Evolutionary conservation across 2,888 invertebrate species (phyloP).

Genomic region (Hedychridium roseum): DNA sequence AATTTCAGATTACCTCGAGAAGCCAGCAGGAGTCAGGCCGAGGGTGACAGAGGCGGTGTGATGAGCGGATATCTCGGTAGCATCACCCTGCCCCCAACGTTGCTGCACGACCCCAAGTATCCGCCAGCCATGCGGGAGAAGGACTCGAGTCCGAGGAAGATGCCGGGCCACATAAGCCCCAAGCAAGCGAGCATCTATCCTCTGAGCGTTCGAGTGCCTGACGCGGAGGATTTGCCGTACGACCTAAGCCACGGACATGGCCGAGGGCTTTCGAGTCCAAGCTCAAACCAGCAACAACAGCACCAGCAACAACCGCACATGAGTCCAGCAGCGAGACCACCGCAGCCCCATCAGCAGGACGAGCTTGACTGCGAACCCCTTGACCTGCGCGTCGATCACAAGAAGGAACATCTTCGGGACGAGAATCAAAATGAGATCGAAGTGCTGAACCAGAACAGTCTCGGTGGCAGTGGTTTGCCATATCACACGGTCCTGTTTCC

Average conservation of each 20-base stretch:
- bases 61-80: slow-evolving; percentile 61
- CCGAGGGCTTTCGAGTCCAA: slow-evolving; percentile 60
- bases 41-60: slow-evolving; percentile 54
- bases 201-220: slow-evolving; percentile 69
- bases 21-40: slow-evolving; percentile 44
- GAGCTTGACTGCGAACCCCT: slow-evolving; percentile 77
- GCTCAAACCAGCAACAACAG: slow-evolving; percentile 57
- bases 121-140: slow-evolving; percentile 84
- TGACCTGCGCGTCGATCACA: slow-evolving; percentile 86
- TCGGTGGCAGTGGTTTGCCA: slow-evolving; percentile 36
- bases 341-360: slow-evolving; percentile 60
- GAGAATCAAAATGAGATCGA: slow-evolving; percentile 85
- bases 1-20: slow-evolving; percentile 25
- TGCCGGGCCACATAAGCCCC: slow-evolving; percentile 76
- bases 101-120: slow-evolving; percentile 57
- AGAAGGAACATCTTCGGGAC: slow-evolving; percentile 80
- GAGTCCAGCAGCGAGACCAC: slow-evolving; percentile 69
- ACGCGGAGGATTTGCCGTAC: slow-evolving; percentile 72
- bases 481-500: slow-evolving; percentile 60
- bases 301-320: slow-evolving; percentile 66
- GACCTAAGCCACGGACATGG: slow-evolving; percentile 69
- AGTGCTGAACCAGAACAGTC: slow-evolving; percentile 55
- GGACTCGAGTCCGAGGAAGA: slow-evolving; percentile 90
- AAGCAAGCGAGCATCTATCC: slow-evolving; percentile 81
- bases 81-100: slow-evolving; percentile 64